Percentiles rank a stretch among this genome's conserved stretches.
phyloP scores from a whole-genome alignment of 2,113 vertebrate genomes.

The Arothron firmamentum region DNA sequence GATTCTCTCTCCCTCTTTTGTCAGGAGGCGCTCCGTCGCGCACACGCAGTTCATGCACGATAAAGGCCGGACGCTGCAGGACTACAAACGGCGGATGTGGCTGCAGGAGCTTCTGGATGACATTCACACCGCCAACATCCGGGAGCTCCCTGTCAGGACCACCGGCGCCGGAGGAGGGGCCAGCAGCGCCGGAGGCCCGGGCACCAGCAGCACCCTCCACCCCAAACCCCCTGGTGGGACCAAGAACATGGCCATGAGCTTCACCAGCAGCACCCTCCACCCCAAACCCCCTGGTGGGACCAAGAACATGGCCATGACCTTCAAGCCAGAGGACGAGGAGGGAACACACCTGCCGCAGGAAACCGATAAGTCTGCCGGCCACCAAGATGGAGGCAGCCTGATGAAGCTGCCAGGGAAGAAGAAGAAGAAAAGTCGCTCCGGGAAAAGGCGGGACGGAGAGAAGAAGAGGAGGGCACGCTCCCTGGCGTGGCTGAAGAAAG shows the following conservation, averaged over 20 bases:
- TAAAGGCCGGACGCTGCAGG: slow-evolving; percentile 90
- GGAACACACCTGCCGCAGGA: slow-evolving; percentile 86
- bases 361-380: slow-evolving; percentile 88
- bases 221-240: slow-evolving; percentile 85
- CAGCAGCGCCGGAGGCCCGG: slow-evolving; percentile 44
- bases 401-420: slow-evolving; percentile 76
- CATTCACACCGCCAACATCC: slow-evolving; percentile 91
- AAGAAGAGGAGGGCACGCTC: slow-evolving; percentile 87
- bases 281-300: slow-evolving; percentile 85
- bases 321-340: slow-evolving; percentile 79
- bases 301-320: slow-evolving; percentile 84
- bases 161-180: slow-evolving; percentile 10
- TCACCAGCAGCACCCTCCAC: slow-evolving; percentile 77
- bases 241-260: slow-evolving; percentile 84
- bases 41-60: slow-evolving; percentile 97
- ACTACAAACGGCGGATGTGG: slow-evolving; percentile 86
- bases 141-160: slow-evolving; percentile 64
- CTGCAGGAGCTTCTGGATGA: slow-evolving; percentile 89
- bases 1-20: too few species aligned
- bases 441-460: slow-evolving; percentile 89
- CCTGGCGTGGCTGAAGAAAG: slow-evolving; percentile 30
- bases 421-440: slow-evolving; percentile 88
- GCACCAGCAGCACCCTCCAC: slow-evolving; percentile 75
- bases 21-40: slow-evolving; percentile 87
- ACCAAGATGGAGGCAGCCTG: slow-evolving; percentile 79